phyloP scores from a whole-genome alignment of 2,113 vertebrate species.

The Grammomys dolichurus region DNA sequence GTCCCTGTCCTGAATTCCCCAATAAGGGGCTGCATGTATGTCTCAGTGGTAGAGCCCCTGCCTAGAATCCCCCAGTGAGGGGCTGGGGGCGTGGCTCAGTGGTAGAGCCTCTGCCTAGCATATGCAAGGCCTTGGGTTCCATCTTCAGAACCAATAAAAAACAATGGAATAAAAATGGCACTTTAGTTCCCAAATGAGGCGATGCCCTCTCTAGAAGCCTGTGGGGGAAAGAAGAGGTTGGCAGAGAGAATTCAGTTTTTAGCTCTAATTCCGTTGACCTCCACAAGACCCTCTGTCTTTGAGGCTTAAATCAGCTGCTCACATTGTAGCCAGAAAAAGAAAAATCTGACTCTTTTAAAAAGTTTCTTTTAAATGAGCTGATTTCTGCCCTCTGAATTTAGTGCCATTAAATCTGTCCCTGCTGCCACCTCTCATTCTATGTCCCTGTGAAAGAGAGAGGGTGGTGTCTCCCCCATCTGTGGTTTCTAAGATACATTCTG shows the following conservation, averaged over 20 bases:
- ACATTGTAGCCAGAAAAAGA: neutral
- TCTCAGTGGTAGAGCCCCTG: no score
- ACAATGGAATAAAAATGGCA: neutral
- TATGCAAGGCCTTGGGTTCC: neutral
- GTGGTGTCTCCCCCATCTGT: neutral
- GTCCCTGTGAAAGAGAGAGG: rapidly evolving
- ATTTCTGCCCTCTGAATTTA: neutral
- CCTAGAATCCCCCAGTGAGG: neutral
- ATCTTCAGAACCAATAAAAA: neutral
- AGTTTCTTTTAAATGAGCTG: neutral
- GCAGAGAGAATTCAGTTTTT: neutral
- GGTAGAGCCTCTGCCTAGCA: neutral
- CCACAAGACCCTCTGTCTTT: neutral
- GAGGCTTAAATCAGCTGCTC: neutral
- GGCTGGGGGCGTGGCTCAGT: no score
- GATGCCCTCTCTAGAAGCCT: neutral
- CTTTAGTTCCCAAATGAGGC: neutral
- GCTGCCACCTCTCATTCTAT: neutral
- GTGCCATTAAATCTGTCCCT: neutral
- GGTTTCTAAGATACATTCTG: neutral
- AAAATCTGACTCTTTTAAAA: neutral
- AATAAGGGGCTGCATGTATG: neutral
- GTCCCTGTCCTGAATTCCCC: neutral
- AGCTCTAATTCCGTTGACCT: neutral
- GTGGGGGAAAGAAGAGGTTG: neutral